Percentiles rank a stretch among this genome's conserved stretches.
Conservation (phyloP, 2,888 invertebrate genomes). For the Eristalinus aeneus region DNA sequence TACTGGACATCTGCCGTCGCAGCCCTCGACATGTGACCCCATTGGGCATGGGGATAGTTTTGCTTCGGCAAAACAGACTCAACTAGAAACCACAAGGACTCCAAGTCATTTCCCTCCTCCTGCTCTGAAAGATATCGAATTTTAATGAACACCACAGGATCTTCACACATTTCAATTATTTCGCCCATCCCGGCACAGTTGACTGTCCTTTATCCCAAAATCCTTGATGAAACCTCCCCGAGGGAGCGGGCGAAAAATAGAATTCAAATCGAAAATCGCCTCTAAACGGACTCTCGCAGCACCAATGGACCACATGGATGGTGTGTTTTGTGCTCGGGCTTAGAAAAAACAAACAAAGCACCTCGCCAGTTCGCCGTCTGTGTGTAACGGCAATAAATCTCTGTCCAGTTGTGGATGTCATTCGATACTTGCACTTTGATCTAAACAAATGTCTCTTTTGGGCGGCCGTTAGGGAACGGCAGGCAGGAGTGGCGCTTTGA, state of each 20-base stretch:
- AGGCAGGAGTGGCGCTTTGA: background rate
- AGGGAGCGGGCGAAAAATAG: background rate
- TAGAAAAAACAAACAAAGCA: background rate
- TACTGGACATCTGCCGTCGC: background rate
- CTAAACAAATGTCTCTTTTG: conserved; percentile 69
- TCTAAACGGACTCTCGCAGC: background rate
- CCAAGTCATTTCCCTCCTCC: conserved; percentile 18
- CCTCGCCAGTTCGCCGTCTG: background rate
- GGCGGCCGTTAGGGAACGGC: conserved; percentile 20
- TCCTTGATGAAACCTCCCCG: conserved; percentile 6
- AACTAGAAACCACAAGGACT: conserved; percentile 51
- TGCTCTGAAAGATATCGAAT: conserved; percentile 55
- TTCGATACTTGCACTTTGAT: conserved; percentile 70
- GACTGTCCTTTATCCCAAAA: background rate
- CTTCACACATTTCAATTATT: conserved; percentile 68
- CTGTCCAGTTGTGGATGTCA: conserved; percentile 61
- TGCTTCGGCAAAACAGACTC: conserved; percentile 24
- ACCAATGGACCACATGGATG: background rate
- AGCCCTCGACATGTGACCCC: conserved; percentile 3
- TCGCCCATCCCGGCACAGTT: background rate
- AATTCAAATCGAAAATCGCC: conserved; percentile 7
- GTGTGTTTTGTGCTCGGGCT: background rate
- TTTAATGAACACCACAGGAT: conserved; percentile 67
- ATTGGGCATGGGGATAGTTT: conserved; percentile 39
- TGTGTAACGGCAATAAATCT: conserved; percentile 65